phyloP scores from a whole-genome alignment of 2,113 vertebrate species.

The Podarcis cretensis region DNA sequence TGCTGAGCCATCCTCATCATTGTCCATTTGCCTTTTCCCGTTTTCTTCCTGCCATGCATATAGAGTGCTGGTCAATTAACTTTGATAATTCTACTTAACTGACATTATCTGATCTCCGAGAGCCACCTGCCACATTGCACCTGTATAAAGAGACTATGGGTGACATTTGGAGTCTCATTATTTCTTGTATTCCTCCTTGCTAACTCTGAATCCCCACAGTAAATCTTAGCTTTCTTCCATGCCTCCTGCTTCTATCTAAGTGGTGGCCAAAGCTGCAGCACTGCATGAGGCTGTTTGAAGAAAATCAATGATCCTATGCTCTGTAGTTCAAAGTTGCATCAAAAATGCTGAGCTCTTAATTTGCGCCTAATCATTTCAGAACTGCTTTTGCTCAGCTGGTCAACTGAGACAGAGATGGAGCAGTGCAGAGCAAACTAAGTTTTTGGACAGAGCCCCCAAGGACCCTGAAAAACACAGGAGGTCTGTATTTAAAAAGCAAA shows the following conservation, averaged over 20 bases:
- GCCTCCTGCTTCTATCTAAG: constrained; percentile 9
- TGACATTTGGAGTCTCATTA: background rate
- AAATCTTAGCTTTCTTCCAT: constrained; percentile 23
- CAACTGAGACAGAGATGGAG: constrained; percentile 39
- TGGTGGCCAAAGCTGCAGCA: constrained; percentile 11
- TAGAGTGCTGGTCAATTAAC: background rate
- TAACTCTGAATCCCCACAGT: background rate
- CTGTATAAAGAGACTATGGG: background rate
- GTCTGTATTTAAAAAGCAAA: background rate
- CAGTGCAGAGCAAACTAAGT: constrained; percentile 9
- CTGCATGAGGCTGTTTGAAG: background rate
- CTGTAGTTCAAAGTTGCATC: constrained; percentile 37
- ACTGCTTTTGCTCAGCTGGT: constrained; percentile 33
- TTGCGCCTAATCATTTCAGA: constrained; percentile 45
- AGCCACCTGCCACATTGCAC: background rate
- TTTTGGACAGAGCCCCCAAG: background rate
- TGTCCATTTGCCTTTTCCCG: background rate
- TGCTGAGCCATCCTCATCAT: background rate
- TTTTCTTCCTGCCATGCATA: no score
- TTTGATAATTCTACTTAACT: background rate
- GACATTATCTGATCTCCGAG: background rate
- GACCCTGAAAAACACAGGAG: fast-evolving
- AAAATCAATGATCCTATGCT: constrained; percentile 32
- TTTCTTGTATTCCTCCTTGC: constrained; percentile 9
- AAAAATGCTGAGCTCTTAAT: constrained; percentile 43